phyloP scores from a whole-genome alignment of 2,113 vertebrate species.

The Tachysurus fulvidraco region DNA sequence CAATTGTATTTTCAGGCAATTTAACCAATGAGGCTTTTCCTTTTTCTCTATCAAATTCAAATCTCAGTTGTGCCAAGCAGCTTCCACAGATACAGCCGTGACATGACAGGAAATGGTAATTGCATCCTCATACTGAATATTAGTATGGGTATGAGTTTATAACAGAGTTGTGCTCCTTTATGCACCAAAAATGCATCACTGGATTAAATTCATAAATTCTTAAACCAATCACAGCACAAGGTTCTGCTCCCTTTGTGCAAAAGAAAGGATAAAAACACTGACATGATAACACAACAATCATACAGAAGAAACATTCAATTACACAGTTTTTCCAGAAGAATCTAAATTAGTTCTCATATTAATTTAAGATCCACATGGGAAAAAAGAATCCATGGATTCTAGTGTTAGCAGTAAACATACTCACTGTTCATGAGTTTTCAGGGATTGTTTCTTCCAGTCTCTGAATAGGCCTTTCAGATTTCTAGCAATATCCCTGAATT shows the following conservation, averaged over 20 bases:
- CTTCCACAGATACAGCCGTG: neutral
- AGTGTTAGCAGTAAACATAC: conserved; percentile 18
- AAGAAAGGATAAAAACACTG: neutral
- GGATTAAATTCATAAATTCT: neutral
- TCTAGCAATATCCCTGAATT: neutral
- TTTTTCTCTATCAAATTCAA: conserved; percentile 24
- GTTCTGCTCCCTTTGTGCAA: neutral
- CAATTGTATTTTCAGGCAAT: conserved; percentile 23
- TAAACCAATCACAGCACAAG: neutral
- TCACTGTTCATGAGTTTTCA: conserved; percentile 30
- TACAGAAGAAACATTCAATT: neutral
- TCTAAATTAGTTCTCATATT: neutral
- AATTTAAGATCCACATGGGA: neutral
- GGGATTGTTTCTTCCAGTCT: neutral
- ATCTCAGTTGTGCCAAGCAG: neutral
- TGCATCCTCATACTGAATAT: neutral
- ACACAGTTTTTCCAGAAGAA: neutral
- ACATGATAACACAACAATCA: neutral
- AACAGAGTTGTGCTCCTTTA: neutral
- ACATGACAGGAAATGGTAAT: neutral
- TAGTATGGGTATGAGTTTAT: neutral
- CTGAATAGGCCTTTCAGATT: conserved; percentile 9
- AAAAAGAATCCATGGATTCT: neutral
- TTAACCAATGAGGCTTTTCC: conserved; percentile 37
- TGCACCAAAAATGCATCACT: neutral